These are phyloP conservation scores for Catharus ustulatus DNA, from an alignment of 2,797 vertebrate species.

Conservation along the genomic window DNA sequence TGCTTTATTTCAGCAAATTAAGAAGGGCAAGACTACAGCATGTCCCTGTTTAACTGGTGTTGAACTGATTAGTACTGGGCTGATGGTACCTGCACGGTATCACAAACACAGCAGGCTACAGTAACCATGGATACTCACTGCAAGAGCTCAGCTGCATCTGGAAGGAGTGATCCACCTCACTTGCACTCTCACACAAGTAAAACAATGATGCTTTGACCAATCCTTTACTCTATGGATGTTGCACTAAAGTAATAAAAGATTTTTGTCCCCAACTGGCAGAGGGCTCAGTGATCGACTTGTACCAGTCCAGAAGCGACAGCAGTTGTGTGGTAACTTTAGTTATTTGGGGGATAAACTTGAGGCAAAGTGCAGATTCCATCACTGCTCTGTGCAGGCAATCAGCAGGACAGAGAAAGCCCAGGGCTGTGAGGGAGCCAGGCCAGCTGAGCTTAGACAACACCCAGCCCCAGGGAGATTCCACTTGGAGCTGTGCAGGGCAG, in stretches of 20 bases:
- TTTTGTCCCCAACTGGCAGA: neutral
- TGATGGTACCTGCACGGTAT: neutral
- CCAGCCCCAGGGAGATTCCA: neutral
- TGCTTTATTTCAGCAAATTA: conserved; percentile 70
- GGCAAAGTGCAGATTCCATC: conserved; percentile 12
- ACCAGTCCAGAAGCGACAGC: neutral
- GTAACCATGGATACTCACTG: conserved; percentile 1
- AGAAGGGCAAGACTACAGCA: conserved; percentile 18
- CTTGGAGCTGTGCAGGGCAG: neutral
- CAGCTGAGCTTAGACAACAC: neutral
- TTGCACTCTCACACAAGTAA: neutral
- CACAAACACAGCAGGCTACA: neutral
- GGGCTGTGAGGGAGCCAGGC: neutral
- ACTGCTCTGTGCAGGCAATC: neutral
- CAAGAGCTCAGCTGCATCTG: neutral
- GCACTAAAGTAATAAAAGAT: conserved; percentile 38
- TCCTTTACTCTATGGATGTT: neutral
- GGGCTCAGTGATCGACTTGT: neutral
- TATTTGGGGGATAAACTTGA: neutral
- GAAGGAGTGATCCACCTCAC: neutral
- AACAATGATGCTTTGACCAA: conserved; percentile 26
- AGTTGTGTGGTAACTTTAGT: neutral
- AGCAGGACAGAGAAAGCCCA: neutral
- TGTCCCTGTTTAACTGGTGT: conserved; percentile 18
- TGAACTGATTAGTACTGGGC: neutral